These are phyloP conservation scores for Mesaphorura yosii DNA, from an alignment of 1,140 invertebrate genomes.

Conservation along the genomic window DNA sequence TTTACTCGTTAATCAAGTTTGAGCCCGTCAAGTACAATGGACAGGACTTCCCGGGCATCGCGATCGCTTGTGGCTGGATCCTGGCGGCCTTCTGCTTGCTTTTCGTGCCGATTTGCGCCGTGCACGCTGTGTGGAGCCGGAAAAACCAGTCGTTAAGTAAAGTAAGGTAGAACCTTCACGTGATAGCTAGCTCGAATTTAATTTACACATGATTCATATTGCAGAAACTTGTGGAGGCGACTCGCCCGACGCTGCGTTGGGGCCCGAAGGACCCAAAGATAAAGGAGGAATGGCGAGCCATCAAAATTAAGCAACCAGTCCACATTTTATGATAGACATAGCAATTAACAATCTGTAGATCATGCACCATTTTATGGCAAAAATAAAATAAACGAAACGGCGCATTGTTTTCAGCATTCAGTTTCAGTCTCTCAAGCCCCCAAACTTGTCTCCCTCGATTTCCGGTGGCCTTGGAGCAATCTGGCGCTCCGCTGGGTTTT, in stretches of 20 bases:
- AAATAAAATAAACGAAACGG: no score
- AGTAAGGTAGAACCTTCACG: constrained; percentile 17
- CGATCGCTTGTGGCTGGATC: constrained; percentile 30
- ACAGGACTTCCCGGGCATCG: constrained; percentile 23
- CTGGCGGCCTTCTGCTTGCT: constrained; percentile 43
- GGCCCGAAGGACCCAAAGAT: constrained; percentile 45
- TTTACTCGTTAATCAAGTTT: constrained; percentile 46
- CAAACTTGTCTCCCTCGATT: no score
- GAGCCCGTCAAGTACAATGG: constrained; percentile 42
- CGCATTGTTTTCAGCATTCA: no score
- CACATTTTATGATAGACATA: no score
- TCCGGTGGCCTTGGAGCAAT: no score
- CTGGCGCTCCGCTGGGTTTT: no score
- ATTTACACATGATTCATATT: constrained; percentile 10
- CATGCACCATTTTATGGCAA: no score
- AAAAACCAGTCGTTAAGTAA: constrained; percentile 20
- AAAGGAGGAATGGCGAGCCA: constrained; percentile 41
- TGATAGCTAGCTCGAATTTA: not conserved
- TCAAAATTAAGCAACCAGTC: not conserved
- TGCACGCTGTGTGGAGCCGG: constrained; percentile 30
- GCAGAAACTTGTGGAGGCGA: constrained; percentile 42
- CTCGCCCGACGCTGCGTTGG: constrained; percentile 45
- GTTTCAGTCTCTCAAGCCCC: no score
- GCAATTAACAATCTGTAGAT: no score
- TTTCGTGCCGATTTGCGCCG: constrained; percentile 47